Base-by-base conservation (phyloP, 2,113 vertebrate species). In the Chloropsis cyanopogon region DNA sequence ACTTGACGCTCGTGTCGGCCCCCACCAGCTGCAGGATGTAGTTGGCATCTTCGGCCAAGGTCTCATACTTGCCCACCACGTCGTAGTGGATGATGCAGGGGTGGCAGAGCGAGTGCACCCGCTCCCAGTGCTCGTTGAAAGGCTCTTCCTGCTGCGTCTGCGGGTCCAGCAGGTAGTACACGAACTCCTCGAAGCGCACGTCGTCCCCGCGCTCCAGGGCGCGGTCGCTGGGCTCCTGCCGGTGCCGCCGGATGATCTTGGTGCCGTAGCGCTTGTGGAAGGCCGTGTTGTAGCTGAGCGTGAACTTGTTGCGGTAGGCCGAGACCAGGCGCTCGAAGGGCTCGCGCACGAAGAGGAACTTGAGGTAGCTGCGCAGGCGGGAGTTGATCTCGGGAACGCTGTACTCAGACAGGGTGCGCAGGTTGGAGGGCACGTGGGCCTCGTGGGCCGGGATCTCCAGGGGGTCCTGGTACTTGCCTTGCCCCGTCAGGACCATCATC, bases 51-150 rank as follows among this genome's bases (percentile, higher is more conserved):
- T 99, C 97, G 0, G 98, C 98, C 97, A 99, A 97, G n/a, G 99
- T 99, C 98, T 99, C 99, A 2, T 99, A 99, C 93, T 99, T 99
- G 61, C 99, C 99, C 94, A 99, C 98, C 56, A 99, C 98, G 1
- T 99, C 98, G 2, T 99, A 99, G 97, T 99, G 98, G 94, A 99
- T 97, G 65, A 98, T 98, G 96, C 99, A 99, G 23, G 99, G 99
- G 94, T 99, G 99, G 97, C 99, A 99, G 68, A 99, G 98, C 1
- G 98, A 98, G 78, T 99, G 98, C 17, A 98, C 98, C 4, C 98
- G 97, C 97, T 99, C 99, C 99, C 99, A 99, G 97, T 99, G 99
- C 95, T 99, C 99, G 0, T 99, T 99, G 97, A 99, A 99, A 44
- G 99, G 99, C 88, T 98, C 99, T 14, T 98, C 98, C 21, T 98